phyloP scores from a whole-genome alignment of 2,113 vertebrate genomes.

The Myrmophylax atrothorax region DNA sequence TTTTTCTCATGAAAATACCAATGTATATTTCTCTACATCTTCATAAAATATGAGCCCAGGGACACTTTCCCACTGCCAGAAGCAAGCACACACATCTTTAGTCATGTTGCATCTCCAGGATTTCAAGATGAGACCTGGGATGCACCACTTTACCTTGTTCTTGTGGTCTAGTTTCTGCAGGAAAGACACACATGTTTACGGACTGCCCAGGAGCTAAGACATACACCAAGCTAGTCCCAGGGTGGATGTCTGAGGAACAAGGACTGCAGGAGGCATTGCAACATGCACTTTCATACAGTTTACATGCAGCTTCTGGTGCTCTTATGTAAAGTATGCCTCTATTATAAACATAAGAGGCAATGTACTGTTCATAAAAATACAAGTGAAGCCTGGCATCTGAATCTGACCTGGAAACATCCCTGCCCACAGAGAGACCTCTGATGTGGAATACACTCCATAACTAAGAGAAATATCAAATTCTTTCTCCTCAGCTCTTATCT shows the following conservation, averaged over 20 bases:
- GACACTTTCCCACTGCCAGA: not conserved
- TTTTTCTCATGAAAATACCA: not conserved
- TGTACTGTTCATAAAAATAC: not conserved
- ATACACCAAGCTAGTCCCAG: not conserved
- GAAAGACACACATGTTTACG: not conserved
- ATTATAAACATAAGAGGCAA: fast-evolving
- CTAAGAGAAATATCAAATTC: not conserved
- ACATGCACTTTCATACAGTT: not conserved
- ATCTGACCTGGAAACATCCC: not conserved
- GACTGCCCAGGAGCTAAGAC: not conserved
- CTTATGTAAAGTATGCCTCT: not conserved
- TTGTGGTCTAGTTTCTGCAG: not conserved
- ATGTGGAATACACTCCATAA: not conserved
- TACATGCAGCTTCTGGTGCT: not conserved
- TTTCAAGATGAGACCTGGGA: not conserved
- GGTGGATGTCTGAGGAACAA: not conserved
- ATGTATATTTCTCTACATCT: not conserved
- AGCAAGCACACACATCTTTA: not conserved
- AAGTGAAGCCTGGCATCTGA: not conserved
- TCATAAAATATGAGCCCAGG: not conserved
- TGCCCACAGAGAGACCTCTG: not conserved
- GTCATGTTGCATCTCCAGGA: not conserved
- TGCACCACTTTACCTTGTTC: not conserved
- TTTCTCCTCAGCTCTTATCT: not conserved
- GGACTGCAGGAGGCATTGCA: not conserved